Evolutionary conservation across 1,140 invertebrate species (phyloP), one percentile per base, ranked within the genome.

Genomic region (Piezodorus guildinii): DNA sequence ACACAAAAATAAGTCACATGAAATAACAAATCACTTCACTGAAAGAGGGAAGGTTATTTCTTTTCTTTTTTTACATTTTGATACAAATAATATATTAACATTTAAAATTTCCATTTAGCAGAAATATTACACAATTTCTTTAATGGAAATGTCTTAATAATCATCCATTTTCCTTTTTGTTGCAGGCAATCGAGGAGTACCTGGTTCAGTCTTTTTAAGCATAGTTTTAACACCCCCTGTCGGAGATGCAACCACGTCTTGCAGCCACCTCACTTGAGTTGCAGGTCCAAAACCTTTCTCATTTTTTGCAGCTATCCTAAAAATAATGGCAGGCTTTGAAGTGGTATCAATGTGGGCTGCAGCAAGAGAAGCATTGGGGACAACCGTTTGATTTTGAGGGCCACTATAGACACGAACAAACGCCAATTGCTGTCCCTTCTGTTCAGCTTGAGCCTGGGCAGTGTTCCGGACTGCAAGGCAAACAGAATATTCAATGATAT

Each of bases 201-300:
- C 21, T 12, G 62, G 30, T 14, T 39, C 19, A 17, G 62, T 60
- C 52, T 66, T 66, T 62, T 66, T 66, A 8, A 58, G 44, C 15
- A 66, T 17, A 49, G 65, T 27, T 63, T 66, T 66, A 3, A 66
- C 21, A 8, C 65, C 65, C 3, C 65, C 65, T 9, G 60, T 60
- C 14, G 65, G 65, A 12, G 65, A 66, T 8, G 65, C 65, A 16
- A 66, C 65, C 0, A 66, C 65, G 51, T 66, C 65, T 54, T 66
- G 65, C 5, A 66, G 58, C 65, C 65, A 66, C 62, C 65, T 66
- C 10, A 66, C 95, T 88, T 99, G 96, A 12, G 96, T 98, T n/a
- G 96, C 95, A 58, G 96, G 96, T 64, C 96, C 96, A 76, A 98
- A 98, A 43, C 96, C 96, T 77, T 98, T 98, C 69, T 98, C 95